These are phyloP conservation scores for Zaprionus vittiger DNA, from an alignment of 1,140 invertebrate genomes.

Conservation along the genomic window DNA sequence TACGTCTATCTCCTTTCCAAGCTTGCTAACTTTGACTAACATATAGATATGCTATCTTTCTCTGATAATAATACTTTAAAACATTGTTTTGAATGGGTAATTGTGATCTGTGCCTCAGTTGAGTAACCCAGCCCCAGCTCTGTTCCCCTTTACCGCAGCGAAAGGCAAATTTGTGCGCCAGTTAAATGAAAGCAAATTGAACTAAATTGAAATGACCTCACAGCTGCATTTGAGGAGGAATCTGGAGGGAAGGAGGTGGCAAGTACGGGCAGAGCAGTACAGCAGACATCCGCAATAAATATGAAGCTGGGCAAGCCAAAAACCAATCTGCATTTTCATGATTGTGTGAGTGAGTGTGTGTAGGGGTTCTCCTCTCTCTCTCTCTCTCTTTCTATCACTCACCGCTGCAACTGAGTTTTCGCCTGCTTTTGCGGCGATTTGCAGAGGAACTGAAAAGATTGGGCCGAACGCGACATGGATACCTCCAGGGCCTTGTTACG, in stretches of 20 bases:
- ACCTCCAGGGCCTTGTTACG: conserved; percentile 86
- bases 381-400: conserved; percentile 30
- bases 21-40: too few relatives aligned
- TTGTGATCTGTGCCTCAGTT: conserved; percentile 10
- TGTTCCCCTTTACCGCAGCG: background rate
- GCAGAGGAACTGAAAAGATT: conserved; percentile 92
- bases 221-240: conserved; percentile 34
- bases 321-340: conserved; percentile 48
- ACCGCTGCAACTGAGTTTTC: conserved; percentile 78
- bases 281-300: conserved; percentile 29
- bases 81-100: background rate
- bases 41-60: too few relatives aligned
- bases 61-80: background rate
- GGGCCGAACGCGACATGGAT: conserved; percentile 92
- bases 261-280: background rate
- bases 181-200: conserved; percentile 79
- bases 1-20: background rate
- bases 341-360: background rate
- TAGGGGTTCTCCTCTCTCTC: background rate
- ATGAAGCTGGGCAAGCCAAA: conserved; percentile 9
- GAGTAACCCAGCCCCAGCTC: background rate
- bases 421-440: conserved; percentile 87
- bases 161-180: conserved; percentile 24
- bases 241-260: background rate
- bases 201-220: conserved; percentile 83